Base-by-base conservation (phyloP, 2,797 vertebrate species). In the Caiman crocodilus region DNA sequence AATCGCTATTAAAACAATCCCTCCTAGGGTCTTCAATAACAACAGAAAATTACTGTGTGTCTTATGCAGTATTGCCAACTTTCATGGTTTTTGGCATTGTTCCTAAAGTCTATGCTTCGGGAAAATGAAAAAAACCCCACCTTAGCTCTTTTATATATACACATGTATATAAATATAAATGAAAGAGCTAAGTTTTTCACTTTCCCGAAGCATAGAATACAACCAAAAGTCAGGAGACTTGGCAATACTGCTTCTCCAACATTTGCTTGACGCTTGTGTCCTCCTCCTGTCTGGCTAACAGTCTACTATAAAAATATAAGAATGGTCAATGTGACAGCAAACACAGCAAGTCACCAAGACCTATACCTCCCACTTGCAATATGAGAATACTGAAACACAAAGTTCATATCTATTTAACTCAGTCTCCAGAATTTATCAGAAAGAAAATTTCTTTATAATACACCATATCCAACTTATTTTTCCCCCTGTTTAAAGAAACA, bases 401-500 rank as follows among this genome's bases (percentile, higher is more conserved):
- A 0, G 0, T 0, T 0, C 23, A 4, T 61, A 61, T 2, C n/a
- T 58, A 80, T 88, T 42, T 3, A 85, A 14, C 77, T 63, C 42
- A 50, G 17, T 21, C 91, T 17, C 50, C 75, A 89, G 30, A 85
- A 85, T 65, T 11, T 1, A 73, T 61, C 60, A 61, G 26, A 21
- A 23, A 61, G 76, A 32, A 64, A 7, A 56, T 91, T 95, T 59
- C 84, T 77, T 21, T 60, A 16, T 26, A 90, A 28, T 7, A 5
- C 30, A 12, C 84, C 14, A 50, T 23, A 79, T 56, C 59, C 50
- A 65, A 61, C 25, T 74, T 14, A 59, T 21, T 14, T 91, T 28
- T 8, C 57, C 95, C 77, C 57, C 18, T 88, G 82, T 61, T 88
- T 82, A 17, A 57, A 93, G 21, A 55, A 17, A 50, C 42, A 50